Percentiles rank a stretch among this genome's conserved stretches.
These are phyloP conservation scores for Drosophila koepferae DNA, from an alignment of 2,888 invertebrate species.

Conservation along the genomic window DNA sequence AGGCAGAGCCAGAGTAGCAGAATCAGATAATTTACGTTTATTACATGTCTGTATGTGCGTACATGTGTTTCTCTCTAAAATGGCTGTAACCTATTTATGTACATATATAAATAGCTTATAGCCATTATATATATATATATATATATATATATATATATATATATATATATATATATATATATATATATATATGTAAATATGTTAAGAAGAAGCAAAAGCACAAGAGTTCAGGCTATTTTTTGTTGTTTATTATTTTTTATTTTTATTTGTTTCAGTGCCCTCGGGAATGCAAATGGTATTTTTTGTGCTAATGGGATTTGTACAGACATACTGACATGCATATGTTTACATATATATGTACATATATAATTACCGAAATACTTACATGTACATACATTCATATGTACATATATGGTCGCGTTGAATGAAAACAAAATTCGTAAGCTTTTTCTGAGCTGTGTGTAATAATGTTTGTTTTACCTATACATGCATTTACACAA, in stretches of 20 bases:
- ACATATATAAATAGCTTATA: not conserved
- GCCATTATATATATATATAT: too few species aligned
- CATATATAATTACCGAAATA: not conserved
- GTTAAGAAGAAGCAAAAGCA: slow-evolving; percentile 13
- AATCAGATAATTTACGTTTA: slow-evolving; percentile 1
- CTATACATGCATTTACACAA: slow-evolving; percentile 3
- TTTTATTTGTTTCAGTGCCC: slow-evolving; percentile 24
- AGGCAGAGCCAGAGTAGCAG: not conserved
- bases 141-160: not conserved
- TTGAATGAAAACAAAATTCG: not conserved
- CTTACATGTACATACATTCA: too few species aligned
- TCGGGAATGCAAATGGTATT: slow-evolving; percentile 44
- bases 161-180: not conserved
- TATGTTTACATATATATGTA: not conserved
- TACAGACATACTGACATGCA: slow-evolving; percentile 6
- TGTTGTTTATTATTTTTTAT: slow-evolving; percentile 2
- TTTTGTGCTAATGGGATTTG: slow-evolving; percentile 43
- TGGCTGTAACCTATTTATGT: not conserved
- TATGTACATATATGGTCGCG: not conserved
- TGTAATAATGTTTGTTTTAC: not conserved
- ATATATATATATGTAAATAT: slow-evolving; percentile 25
- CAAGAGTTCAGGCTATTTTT: slow-evolving; percentile 19
- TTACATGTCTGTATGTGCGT: not conserved
- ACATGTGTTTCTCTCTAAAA: not conserved
- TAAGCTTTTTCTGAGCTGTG: too few species aligned